Conservation (phyloP, 2,113 vertebrate species). For the Fregata magnificens region DNA sequence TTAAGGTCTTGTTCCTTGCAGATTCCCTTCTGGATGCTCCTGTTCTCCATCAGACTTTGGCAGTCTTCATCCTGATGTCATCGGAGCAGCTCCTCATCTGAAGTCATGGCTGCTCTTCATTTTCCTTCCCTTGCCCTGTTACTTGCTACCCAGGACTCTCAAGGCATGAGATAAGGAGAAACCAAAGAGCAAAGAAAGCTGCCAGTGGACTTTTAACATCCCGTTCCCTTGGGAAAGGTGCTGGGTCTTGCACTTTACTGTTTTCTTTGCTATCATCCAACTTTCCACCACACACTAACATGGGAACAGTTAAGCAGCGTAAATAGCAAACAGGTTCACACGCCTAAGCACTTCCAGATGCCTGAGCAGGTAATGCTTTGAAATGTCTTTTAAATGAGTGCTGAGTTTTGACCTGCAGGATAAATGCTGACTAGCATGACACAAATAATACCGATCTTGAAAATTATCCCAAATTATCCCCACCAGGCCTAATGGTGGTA, state of each 20-base stretch:
- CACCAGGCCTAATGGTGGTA: not conserved
- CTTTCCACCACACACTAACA: not conserved
- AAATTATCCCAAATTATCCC: constrained; percentile 63
- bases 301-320: not conserved
- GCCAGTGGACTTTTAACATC: not conserved
- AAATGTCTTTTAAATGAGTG: constrained; percentile 61
- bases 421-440: constrained; percentile 48
- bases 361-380: constrained; percentile 59
- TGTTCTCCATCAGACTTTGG: not conserved
- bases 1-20: not conserved
- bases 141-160: not conserved
- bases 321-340: constrained; percentile 44
- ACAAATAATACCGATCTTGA: constrained; percentile 38
- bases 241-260: not conserved
- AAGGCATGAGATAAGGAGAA: not conserved
- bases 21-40: not conserved
- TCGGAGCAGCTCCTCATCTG: not conserved
- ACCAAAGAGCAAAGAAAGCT: not conserved
- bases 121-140: not conserved
- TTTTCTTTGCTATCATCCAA: not conserved
- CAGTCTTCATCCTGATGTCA: not conserved
- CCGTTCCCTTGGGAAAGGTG: not conserved
- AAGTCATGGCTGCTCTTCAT: not conserved
- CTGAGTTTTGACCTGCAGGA: constrained; percentile 56
- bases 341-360: constrained; percentile 71